phyloP scores from a whole-genome alignment of 2,797 vertebrate species.

The Artibeus jamaicensis region DNA sequence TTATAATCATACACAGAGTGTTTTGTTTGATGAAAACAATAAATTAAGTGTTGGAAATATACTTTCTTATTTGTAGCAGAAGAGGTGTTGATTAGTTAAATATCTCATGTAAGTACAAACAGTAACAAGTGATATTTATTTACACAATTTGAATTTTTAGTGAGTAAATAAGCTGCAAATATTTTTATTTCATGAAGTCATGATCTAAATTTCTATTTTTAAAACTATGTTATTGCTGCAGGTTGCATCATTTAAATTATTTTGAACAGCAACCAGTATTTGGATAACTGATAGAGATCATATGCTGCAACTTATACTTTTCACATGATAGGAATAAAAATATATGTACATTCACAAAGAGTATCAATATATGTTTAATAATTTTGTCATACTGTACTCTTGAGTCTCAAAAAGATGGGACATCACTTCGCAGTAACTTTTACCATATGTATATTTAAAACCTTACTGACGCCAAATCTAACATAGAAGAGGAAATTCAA shows the following conservation, averaged over 20 bases:
- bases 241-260: neutral
- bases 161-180: neutral
- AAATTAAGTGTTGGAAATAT: neutral
- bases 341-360: neutral
- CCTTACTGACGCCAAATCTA: neutral
- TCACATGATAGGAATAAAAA: neutral
- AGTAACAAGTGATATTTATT: neutral
- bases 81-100: neutral
- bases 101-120: neutral
- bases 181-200: neutral
- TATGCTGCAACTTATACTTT: neutral
- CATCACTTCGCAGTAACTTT: neutral
- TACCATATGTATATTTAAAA: conserved; percentile 29
- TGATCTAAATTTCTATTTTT: neutral
- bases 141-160: neutral
- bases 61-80: neutral
- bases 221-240: neutral
- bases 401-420: neutral
- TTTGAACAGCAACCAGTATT: neutral
- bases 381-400: neutral
- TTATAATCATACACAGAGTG: neutral
- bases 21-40: conserved; percentile 13
- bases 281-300: neutral
- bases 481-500: neutral
- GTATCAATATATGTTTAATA: neutral